Percentiles rank a stretch among this genome's conserved stretches.
phyloP scores from a whole-genome alignment of 2,888 invertebrate genomes.

The Anodontia alba region DNA sequence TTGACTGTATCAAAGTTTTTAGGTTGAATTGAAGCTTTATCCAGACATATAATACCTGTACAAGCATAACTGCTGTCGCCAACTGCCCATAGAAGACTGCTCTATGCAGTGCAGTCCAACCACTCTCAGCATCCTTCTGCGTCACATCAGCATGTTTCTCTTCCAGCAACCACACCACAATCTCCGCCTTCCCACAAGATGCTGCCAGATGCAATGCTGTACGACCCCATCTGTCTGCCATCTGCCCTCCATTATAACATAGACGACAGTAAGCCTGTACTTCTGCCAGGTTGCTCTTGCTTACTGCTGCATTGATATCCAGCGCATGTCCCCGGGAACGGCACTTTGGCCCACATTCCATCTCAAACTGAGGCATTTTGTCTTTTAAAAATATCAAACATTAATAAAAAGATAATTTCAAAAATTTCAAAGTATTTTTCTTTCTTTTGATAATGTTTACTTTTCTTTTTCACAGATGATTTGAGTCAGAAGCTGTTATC shows the following conservation, averaged over 20 bases:
- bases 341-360: slow-evolving; percentile 81
- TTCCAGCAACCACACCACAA: slow-evolving; percentile 91
- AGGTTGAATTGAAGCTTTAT: too few species aligned
- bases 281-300: slow-evolving; percentile 77
- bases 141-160: slow-evolving; percentile 88
- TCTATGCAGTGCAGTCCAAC: slow-evolving; percentile 92
- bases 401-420: too few species aligned
- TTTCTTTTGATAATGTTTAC: too few species aligned
- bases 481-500: too few species aligned
- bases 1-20: too few species aligned
- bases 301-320: slow-evolving; percentile 82
- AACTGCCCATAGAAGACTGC: slow-evolving; percentile 94
- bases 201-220: slow-evolving; percentile 92
- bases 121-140: slow-evolving; percentile 89
- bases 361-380: slow-evolving; percentile 68
- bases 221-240: slow-evolving; percentile 87
- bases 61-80: slow-evolving; percentile 89
- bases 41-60: too few species aligned
- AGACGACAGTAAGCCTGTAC: slow-evolving; percentile 77
- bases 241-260: slow-evolving; percentile 78
- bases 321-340: slow-evolving; percentile 83
- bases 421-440: too few species aligned
- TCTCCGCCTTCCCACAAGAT: slow-evolving; percentile 89
- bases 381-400: neutral
- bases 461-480: too few species aligned